Evolutionary conservation across 2,113 vertebrate genomes (phyloP).

Genomic region (Bagarius yarrelli): DNA sequence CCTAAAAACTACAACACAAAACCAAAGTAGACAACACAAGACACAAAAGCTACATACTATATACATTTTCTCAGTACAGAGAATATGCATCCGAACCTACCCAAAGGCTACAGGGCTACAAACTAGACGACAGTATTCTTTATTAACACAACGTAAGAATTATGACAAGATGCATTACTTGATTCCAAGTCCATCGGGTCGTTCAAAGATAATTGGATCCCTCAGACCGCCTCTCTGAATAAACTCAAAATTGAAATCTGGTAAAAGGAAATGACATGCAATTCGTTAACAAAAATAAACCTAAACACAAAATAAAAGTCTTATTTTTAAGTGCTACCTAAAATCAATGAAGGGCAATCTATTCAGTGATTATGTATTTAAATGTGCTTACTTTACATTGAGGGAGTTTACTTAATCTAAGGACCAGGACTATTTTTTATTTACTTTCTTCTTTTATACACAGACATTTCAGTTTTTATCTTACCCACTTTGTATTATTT

Average conservation of each 20-base stretch:
- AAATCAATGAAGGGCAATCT: not conserved
- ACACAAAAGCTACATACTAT: not conserved
- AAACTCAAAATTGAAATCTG: slow-evolving; percentile 94
- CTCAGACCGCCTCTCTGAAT: slow-evolving; percentile 91
- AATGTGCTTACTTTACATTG: not conserved
- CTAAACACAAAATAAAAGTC: not conserved
- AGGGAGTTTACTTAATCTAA: not conserved
- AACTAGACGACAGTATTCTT: no score
- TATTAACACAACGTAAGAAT: not conserved
- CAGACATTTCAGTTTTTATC: no score
- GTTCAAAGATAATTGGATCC: slow-evolving; percentile 91
- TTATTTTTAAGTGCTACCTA: not conserved
- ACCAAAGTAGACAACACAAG: not conserved
- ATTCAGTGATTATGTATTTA: not conserved
- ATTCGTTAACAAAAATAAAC: not conserved
- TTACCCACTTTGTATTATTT: no score
- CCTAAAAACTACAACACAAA: not conserved
- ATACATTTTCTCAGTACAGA: no score
- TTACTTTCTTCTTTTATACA: no score
- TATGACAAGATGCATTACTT: slow-evolving; percentile 74
- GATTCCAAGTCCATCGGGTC: slow-evolving; percentile 87
- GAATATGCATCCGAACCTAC: no score
- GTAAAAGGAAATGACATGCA: not conserved
- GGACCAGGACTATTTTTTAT: no score
- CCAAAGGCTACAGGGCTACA: no score